phyloP scores from a whole-genome alignment of 2,888 invertebrate species.

The Euclidia mi region DNA sequence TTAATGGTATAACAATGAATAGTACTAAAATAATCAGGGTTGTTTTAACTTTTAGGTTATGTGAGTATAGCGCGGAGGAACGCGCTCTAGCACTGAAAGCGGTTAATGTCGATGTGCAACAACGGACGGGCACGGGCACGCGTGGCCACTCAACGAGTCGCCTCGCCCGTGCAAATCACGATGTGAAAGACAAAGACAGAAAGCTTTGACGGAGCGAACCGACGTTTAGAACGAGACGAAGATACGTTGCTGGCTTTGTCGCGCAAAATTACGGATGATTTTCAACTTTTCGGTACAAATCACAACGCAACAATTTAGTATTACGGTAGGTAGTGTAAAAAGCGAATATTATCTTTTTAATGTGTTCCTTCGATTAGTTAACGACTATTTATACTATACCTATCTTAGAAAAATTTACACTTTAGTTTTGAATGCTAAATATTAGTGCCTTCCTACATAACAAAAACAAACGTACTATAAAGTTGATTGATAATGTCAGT shows the following conservation, averaged over 20 bases:
- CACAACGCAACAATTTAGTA: constrained; percentile 12
- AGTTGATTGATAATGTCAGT: no score
- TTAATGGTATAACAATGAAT: constrained; percentile 73
- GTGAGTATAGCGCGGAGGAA: constrained; percentile 85
- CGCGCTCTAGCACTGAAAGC: constrained; percentile 88
- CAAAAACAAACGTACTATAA: no score
- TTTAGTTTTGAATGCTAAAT: no score
- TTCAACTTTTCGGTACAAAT: constrained; percentile 49
- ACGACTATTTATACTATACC: not conserved
- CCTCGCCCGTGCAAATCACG: constrained; percentile 61
- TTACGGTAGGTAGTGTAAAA: not conserved
- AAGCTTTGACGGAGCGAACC: constrained; percentile 56
- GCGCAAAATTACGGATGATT: constrained; percentile 49
- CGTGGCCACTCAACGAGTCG: constrained; percentile 72
- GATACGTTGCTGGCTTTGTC: constrained; percentile 54
- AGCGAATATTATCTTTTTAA: not conserved
- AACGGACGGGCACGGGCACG: constrained; percentile 78
- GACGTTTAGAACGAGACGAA: constrained; percentile 60
- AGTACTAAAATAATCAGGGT: constrained; percentile 77
- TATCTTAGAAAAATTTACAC: no score
- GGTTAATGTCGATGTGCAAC: constrained; percentile 89
- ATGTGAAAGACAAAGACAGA: constrained; percentile 70
- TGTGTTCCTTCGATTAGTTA: no score
- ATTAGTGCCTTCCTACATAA: no score
- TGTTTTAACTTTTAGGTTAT: constrained; percentile 86